Conservation (phyloP, 2,113 vertebrate genomes). For the Carassius carassius region DNA sequence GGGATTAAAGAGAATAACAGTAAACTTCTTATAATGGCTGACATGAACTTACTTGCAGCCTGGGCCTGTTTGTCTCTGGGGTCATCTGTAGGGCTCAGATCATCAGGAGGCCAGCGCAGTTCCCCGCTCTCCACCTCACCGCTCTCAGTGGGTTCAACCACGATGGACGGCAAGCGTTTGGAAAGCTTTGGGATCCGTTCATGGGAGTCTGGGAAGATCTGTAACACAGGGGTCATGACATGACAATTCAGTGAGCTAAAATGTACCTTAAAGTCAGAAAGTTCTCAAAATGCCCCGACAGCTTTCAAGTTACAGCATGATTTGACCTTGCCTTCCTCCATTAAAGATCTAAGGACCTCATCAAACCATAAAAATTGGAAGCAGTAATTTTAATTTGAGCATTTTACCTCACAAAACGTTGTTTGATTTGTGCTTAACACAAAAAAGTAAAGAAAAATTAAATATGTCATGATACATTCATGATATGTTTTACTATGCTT, state of each 20-base stretch:
- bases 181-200: constrained; percentile 81
- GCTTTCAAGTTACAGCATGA: neutral
- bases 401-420: neutral
- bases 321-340: neutral
- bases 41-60: constrained; percentile 40
- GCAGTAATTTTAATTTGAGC: neutral
- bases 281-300: neutral
- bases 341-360: neutral
- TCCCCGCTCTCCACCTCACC: constrained; percentile 85
- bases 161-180: constrained; percentile 81
- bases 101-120: constrained; percentile 83
- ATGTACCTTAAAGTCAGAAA: neutral
- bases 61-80: constrained; percentile 51
- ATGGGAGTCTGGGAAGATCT: constrained; percentile 79
- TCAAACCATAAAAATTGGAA: neutral
- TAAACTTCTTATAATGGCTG: neutral
- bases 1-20: neutral
- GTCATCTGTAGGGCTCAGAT: constrained; percentile 75
- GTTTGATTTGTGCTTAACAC: neutral
- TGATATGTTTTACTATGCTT: neutral
- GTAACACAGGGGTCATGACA: neutral
- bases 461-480: neutral
- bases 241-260: neutral
- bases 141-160: constrained; percentile 80
- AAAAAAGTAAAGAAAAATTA: neutral